phyloP scores from a whole-genome alignment of 2,888 invertebrate genomes.

The Sylvicola fuscatus region DNA sequence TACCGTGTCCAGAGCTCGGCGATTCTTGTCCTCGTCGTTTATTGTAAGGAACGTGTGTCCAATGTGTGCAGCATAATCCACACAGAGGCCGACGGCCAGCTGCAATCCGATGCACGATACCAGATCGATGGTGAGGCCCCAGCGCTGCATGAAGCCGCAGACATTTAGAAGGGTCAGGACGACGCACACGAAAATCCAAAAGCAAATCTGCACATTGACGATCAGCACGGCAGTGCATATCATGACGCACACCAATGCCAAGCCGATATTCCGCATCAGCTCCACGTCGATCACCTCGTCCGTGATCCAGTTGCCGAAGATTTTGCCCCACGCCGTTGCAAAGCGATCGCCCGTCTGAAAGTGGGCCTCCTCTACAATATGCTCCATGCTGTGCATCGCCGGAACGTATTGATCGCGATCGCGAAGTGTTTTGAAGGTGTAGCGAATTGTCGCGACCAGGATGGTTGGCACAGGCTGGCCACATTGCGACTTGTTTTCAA shows the following conservation, averaged over 20 bases:
- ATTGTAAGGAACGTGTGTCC: slow-evolving; percentile 59
- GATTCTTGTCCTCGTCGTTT: slow-evolving; percentile 29
- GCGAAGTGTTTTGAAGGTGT: slow-evolving; percentile 35
- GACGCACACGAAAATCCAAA: slow-evolving; percentile 59
- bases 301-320: slow-evolving; percentile 54
- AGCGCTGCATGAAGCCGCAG: slow-evolving; percentile 56
- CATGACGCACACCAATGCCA: slow-evolving; percentile 62
- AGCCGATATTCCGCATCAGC: slow-evolving; percentile 50
- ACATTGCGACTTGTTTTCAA: slow-evolving; percentile 36
- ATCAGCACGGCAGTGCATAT: slow-evolving; percentile 54
- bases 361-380: slow-evolving; percentile 31
- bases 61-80: slow-evolving; percentile 66
- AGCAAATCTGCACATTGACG: slow-evolving; percentile 52
- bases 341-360: slow-evolving; percentile 39
- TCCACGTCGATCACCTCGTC: slow-evolving; percentile 59
- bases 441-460: slow-evolving; percentile 37
- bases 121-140: slow-evolving; percentile 65
- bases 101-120: slow-evolving; percentile 64
- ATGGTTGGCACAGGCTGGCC: slow-evolving; percentile 37
- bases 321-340: slow-evolving; percentile 48
- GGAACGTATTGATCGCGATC: slow-evolving; percentile 48
- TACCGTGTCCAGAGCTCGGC: slow-evolving; percentile 41
- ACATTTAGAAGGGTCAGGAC: slow-evolving; percentile 52
- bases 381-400: slow-evolving; percentile 45
- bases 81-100: slow-evolving; percentile 60